Evolutionary conservation across 1,140 invertebrate genomes (phyloP).

Genomic region (Drosophila lacteicornis): DNA sequence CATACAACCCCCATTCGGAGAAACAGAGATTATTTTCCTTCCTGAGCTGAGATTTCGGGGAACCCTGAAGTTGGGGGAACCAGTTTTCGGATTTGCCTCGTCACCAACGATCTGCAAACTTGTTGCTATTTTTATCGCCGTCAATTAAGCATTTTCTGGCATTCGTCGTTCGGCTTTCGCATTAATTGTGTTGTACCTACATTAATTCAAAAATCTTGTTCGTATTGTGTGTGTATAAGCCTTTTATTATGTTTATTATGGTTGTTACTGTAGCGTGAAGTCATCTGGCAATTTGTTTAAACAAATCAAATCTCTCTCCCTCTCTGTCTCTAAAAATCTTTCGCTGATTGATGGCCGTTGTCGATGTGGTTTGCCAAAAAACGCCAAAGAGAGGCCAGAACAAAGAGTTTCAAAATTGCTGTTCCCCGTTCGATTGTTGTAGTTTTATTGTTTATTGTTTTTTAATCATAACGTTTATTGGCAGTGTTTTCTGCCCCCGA

Average conservation of each 20-base stretch:
- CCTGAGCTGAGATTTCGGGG: constrained; percentile 8
- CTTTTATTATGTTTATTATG: constrained; percentile 54
- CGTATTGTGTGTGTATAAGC: constrained; percentile 35
- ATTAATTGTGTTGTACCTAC: constrained; percentile 48
- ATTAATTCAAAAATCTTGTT: constrained; percentile 68
- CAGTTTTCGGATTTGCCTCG: constrained; percentile 36
- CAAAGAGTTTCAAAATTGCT: constrained; percentile 20
- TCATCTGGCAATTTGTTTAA: constrained; percentile 75
- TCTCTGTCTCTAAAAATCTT: constrained; percentile 25
- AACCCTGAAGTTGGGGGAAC: constrained; percentile 36
- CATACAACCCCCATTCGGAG: not conserved
- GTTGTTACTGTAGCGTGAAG: constrained; percentile 65
- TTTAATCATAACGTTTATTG: constrained; percentile 80
- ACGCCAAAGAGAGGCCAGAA: constrained; percentile 6
- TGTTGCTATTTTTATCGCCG: constrained; percentile 38
- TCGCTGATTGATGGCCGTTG: constrained; percentile 64
- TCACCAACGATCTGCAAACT: constrained; percentile 40
- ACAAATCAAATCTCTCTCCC: constrained; percentile 63
- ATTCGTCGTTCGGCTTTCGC: constrained; percentile 31
- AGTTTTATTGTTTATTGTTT: constrained; percentile 75
- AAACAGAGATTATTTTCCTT: not conserved
- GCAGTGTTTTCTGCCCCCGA: constrained; percentile 50
- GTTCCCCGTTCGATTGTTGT: constrained; percentile 22
- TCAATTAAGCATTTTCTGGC: constrained; percentile 45
- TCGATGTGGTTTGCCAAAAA: constrained; percentile 46